phyloP scores from a whole-genome alignment of 1,140 invertebrate species.

The Acromyrmex charruanus region DNA sequence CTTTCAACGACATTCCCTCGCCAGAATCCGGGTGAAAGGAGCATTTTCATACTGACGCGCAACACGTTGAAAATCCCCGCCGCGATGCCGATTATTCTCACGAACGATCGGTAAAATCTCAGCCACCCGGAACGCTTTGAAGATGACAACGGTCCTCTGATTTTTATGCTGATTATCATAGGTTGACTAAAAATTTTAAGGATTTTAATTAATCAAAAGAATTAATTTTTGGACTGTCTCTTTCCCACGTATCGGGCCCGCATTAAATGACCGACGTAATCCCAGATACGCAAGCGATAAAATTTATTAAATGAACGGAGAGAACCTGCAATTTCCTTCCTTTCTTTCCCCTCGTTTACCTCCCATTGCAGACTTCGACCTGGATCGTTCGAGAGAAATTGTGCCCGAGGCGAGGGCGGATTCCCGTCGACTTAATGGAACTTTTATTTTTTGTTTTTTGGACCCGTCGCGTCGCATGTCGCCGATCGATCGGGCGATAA shows the following conservation, averaged over 20 bases:
- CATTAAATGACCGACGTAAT: not conserved
- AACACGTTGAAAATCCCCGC: slow-evolving; percentile 46
- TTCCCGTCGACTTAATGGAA: slow-evolving; percentile 61
- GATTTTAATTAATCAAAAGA: not conserved
- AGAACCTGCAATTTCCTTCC: slow-evolving; percentile 48
- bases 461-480: slow-evolving; percentile 5
- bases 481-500: slow-evolving; percentile 41
- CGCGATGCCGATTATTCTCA: slow-evolving; percentile 48
- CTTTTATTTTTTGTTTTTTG: slow-evolving; percentile 35
- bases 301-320: slow-evolving; percentile 50
- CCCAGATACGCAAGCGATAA: not conserved
- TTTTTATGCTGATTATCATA: not conserved
- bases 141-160: not conserved
- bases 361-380: slow-evolving; percentile 74
- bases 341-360: slow-evolving; percentile 54
- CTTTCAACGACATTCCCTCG: slow-evolving; percentile 47
- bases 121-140: not conserved
- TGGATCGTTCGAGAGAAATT: slow-evolving; percentile 83
- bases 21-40: slow-evolving; percentile 64
- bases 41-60: slow-evolving; percentile 57
- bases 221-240: not conserved
- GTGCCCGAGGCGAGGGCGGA: slow-evolving; percentile 81
- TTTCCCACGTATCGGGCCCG: not conserved
- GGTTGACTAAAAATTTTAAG: not conserved
- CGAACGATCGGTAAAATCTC: slow-evolving; percentile 26